phyloP scores from a whole-genome alignment of 2,888 invertebrate species.

The Thera britannica region DNA sequence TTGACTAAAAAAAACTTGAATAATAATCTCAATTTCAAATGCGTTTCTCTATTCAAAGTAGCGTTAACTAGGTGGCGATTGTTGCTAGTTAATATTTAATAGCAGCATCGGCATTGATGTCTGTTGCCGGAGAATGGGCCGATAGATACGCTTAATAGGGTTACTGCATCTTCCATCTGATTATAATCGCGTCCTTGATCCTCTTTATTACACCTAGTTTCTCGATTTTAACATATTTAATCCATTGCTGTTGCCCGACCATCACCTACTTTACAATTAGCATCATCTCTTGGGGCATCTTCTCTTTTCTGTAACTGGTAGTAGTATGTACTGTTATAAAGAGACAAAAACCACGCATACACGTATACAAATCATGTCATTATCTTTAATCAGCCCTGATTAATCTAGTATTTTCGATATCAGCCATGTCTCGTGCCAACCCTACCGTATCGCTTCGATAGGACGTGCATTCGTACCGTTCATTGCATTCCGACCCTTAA shows the following conservation, averaged over 20 bases:
- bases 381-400: background rate
- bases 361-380: no score
- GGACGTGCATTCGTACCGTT: constrained; percentile 46
- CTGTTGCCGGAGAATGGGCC: constrained; percentile 74
- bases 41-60: constrained; percentile 16
- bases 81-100: constrained; percentile 69
- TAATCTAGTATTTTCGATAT: constrained; percentile 1
- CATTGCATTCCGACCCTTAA: constrained; percentile 34
- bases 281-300: background rate
- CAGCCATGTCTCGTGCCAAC: constrained; percentile 9
- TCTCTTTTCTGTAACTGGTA: background rate
- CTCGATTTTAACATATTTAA: background rate
- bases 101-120: constrained; percentile 73
- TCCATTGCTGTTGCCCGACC: no score
- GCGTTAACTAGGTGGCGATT: constrained; percentile 55
- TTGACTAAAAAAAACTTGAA: no score
- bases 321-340: no score
- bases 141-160: constrained; percentile 68
- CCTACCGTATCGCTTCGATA: constrained; percentile 28
- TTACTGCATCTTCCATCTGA: constrained; percentile 7
- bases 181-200: background rate
- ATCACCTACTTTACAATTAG: background rate
- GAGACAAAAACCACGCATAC: no score
- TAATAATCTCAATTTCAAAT: background rate
- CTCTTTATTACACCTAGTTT: background rate